Evolutionary conservation across 2,797 vertebrate species (phyloP).

Genomic region (Buphagus erythrorhynchus): DNA sequence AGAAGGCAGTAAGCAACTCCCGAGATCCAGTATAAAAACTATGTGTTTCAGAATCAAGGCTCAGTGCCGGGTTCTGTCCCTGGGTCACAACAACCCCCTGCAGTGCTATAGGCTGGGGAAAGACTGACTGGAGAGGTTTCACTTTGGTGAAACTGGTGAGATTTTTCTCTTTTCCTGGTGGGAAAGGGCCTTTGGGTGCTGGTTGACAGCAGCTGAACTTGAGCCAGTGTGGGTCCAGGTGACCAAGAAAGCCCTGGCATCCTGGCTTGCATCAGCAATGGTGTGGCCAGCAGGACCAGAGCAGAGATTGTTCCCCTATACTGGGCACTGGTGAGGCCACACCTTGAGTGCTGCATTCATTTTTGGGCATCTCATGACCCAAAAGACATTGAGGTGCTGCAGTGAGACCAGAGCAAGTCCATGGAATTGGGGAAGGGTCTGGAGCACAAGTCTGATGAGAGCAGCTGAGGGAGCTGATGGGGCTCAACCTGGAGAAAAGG

Average conservation of each 20-base stretch:
- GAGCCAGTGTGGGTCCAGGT: neutral
- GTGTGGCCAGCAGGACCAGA: neutral
- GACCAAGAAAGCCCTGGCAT: neutral
- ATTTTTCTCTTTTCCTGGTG: neutral
- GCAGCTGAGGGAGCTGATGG: too few relatives aligned
- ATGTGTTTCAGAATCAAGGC: neutral
- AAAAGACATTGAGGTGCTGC: neutral
- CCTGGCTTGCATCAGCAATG: neutral
- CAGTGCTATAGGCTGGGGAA: neutral
- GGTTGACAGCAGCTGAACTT: neutral
- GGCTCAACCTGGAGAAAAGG: neutral
- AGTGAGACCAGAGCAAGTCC: neutral
- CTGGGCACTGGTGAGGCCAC: neutral
- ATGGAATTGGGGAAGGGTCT: neutral
- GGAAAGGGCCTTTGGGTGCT: neutral
- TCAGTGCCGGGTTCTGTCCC: neutral
- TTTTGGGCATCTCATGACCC: neutral
- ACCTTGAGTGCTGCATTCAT: accelerated
- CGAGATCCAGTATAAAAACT: neutral
- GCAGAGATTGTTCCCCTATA: neutral
- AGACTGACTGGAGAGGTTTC: neutral
- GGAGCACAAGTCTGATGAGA: neutral
- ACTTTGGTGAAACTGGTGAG: neutral
- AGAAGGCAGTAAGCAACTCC: neutral
- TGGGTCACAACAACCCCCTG: neutral